Evolutionary conservation across 2,113 vertebrate species (phyloP), one percentile per base, ranked within the genome.

Genomic region (Hyla sarda): DNA sequence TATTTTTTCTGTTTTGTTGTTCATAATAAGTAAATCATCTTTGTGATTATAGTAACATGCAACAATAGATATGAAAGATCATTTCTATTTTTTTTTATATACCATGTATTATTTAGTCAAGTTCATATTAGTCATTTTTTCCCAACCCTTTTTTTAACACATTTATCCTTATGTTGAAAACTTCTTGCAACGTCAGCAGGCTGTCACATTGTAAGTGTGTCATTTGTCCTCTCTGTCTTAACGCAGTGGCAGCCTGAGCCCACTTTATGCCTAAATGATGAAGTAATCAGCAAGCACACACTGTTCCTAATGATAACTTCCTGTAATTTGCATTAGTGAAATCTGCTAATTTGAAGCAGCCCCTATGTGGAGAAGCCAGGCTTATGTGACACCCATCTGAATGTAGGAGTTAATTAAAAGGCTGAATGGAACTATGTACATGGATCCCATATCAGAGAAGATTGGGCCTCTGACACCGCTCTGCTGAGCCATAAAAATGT

Each of bases 271-370:
- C 88, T 56, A 71, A 90, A 88, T 88, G 91, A 89, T 88, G 67
- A 58, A 89, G 89, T 37, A 91, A 89, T 90, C 91, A 90, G 89
- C 88, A 92, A 52, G 85, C 88, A 89, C 91, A 92, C n/a, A 28
- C 93, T 92, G 93, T 47, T 90, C 86, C 87, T 90, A 88, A 86
- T 69, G 13, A 90, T 88, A 91, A 88, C 90, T 89, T 90, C 86
- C 92, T 91, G 87, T 76, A 89, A 92, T 92, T 91, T 92, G 90
- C 90, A 90, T 90, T 91, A 89, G 88, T 88, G 92, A 90, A 91
- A 91, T 90, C 89, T 89, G 83, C 91, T 92, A 92, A 91, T 93
- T 91, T 89, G 89, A 91, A 90, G 89, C 23, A 81, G 87, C 34
- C 0, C 87, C 91, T 82, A 88, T 89, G 16, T 80, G 84, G 77